A percentile compares a stretch with the other conserved stretches of the same genome.
These are phyloP conservation scores for Montipora capricornis DNA, from an alignment of 64 coral and sea anemone genomes.

Conservation along the genomic window DNA sequence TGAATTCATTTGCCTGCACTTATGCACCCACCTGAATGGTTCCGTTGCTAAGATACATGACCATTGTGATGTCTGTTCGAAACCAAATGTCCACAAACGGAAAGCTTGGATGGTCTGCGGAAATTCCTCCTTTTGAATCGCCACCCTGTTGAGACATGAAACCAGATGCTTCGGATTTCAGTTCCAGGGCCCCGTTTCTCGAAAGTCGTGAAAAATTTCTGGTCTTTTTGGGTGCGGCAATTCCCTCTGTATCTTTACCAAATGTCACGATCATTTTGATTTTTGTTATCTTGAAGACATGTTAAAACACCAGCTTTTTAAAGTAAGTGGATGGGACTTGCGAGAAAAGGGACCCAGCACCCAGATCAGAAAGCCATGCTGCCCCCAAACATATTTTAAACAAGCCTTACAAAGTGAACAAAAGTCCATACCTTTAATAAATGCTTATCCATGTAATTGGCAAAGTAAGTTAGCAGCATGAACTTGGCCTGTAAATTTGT, in stretches of 20 bases:
- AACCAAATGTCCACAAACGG: slow-evolving; percentile 97
- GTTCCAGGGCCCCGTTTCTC: too few species aligned
- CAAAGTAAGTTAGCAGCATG: slow-evolving; percentile 88
- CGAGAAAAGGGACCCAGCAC: too few species aligned
- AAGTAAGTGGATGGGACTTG: too few species aligned
- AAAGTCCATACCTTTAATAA: slow-evolving; percentile 77
- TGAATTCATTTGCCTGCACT: too few species aligned
- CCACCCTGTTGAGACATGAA: slow-evolving; percentile 70
- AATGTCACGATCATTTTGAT: too few species aligned
- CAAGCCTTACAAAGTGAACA: neutral
- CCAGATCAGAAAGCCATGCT: too few species aligned
- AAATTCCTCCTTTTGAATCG: slow-evolving; percentile 42
- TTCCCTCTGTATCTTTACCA: too few species aligned
- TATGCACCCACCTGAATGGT: slow-evolving; percentile 77
- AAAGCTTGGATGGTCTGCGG: slow-evolving; percentile 35
- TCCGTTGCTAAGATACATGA: slow-evolving; percentile 99
- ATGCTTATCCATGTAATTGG: slow-evolving; percentile 99
- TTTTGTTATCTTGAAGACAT: too few species aligned
- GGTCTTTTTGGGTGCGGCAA: too few species aligned
- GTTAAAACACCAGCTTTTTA: too few species aligned
- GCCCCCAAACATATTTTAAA: neutral
- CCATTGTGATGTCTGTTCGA: slow-evolving; percentile 97
- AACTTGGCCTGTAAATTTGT: slow-evolving; percentile 83
- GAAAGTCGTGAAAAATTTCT: too few species aligned
- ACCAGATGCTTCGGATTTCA: neutral